Percentiles rank a stretch among this genome's conserved stretches.
Conservation (phyloP, 2,888 invertebrate genomes). For the Athripsodes cinereus region DNA sequence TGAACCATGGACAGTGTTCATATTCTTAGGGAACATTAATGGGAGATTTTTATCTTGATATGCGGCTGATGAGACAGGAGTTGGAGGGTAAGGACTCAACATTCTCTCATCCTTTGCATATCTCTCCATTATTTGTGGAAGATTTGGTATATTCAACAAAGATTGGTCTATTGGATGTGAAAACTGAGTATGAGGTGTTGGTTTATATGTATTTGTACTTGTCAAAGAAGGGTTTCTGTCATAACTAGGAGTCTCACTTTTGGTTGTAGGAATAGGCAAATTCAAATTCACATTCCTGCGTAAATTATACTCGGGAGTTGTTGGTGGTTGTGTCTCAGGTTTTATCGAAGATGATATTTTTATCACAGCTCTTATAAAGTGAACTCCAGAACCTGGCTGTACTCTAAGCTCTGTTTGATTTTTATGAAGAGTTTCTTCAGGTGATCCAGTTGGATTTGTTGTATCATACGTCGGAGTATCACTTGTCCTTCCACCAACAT, state of each 20-base stretch:
- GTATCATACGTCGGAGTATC: conserved; percentile 9
- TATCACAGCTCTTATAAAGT: conserved; percentile 17
- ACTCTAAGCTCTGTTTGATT: conserved; percentile 19
- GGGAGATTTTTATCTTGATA: conserved; percentile 56
- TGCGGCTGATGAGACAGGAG: conserved; percentile 29
- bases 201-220: conserved; percentile 14
- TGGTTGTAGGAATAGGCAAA: conserved; percentile 9
- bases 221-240: conserved; percentile 11
- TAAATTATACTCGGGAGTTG: conserved; percentile 12
- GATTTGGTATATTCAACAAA: conserved; percentile 50
- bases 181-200: conserved; percentile 34
- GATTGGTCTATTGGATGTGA: conserved; percentile 46
- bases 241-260: conserved; percentile 10
- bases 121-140: conserved; percentile 56
- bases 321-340: conserved; percentile 9
- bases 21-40: conserved; percentile 48
- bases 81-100: conserved; percentile 43
- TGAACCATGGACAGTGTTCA: conserved; percentile 39
- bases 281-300: conserved; percentile 12
- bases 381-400: conserved; percentile 12
- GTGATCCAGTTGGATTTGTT: neutral
- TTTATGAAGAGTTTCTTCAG: conserved; percentile 12
- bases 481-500: neutral
- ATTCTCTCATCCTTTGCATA: conserved; percentile 52
- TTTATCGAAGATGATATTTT: conserved; percentile 19